Evolutionary conservation across 1,140 invertebrate genomes (phyloP).

Genomic region (Drosophila parvula): DNA sequence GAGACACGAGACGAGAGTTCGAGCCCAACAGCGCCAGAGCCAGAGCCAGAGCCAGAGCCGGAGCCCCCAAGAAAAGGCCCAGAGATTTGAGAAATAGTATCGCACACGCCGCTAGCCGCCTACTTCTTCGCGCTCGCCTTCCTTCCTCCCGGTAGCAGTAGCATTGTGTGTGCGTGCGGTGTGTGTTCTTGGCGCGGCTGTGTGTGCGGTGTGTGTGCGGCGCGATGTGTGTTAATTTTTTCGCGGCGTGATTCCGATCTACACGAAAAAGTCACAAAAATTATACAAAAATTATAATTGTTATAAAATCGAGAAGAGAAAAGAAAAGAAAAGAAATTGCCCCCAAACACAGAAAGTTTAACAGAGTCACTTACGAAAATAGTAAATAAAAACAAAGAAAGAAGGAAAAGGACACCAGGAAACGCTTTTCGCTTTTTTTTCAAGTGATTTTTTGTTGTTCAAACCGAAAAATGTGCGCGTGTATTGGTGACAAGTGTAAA

Average conservation of each 20-base stretch:
- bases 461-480: slow-evolving; percentile 51
- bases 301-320: background rate
- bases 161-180: slow-evolving; percentile 11
- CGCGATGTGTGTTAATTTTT: slow-evolving; percentile 11
- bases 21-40: slow-evolving; percentile 13
- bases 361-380: background rate
- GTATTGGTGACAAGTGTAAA: slow-evolving; percentile 67
- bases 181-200: slow-evolving; percentile 19
- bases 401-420: slow-evolving; percentile 19
- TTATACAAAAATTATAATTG: background rate
- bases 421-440: slow-evolving; percentile 53
- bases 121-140: slow-evolving; percentile 7
- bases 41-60: background rate
- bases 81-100: slow-evolving; percentile 15
- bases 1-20: slow-evolving; percentile 46
- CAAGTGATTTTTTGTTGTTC: slow-evolving; percentile 44
- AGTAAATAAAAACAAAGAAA: slow-evolving; percentile 6
- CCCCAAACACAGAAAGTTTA: background rate
- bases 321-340: background rate
- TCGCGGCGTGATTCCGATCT: slow-evolving; percentile 3
- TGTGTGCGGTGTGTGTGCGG: slow-evolving; percentile 17
- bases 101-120: slow-evolving; percentile 17
- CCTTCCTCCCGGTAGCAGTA: slow-evolving; percentile 4
- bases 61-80: background rate
- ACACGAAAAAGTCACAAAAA: background rate